phyloP scores from a whole-genome alignment of 2,797 vertebrate genomes.

The Lates japonicus region DNA sequence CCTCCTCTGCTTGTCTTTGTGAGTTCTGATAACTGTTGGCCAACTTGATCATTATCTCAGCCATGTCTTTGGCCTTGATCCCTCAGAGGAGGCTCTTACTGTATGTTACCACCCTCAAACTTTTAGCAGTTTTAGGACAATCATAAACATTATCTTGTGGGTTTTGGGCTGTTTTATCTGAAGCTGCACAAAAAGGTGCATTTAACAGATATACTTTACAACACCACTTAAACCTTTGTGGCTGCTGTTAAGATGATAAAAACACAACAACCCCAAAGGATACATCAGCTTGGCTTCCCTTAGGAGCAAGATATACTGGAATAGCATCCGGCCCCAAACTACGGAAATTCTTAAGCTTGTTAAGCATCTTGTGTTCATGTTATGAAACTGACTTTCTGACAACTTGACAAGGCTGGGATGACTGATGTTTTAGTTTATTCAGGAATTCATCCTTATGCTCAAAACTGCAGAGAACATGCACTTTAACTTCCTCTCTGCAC shows the following conservation, averaged over 20 bases:
- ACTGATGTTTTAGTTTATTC: slow-evolving; percentile 27
- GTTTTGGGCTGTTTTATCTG: background rate
- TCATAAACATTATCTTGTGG: slow-evolving; percentile 8
- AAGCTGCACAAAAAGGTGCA: background rate
- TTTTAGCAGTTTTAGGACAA: slow-evolving; percentile 28
- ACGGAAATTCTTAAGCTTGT: slow-evolving; percentile 73
- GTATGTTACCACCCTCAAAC: slow-evolving; percentile 10
- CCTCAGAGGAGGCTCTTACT: slow-evolving; percentile 14
- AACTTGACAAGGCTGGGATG: slow-evolving; percentile 9
- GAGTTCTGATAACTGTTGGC: slow-evolving; percentile 47
- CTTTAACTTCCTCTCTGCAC: background rate
- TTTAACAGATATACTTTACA: slow-evolving; percentile 31
- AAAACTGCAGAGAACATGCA: slow-evolving; percentile 10
- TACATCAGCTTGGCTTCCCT: slow-evolving; percentile 57
- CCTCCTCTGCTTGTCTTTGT: slow-evolving; percentile 36
- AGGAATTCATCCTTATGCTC: slow-evolving; percentile 20
- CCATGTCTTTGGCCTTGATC: slow-evolving; percentile 37
- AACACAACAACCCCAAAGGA: slow-evolving; percentile 48
- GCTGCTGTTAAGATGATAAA: slow-evolving; percentile 43
- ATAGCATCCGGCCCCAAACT: slow-evolving; percentile 64
- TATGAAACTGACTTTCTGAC: slow-evolving; percentile 44
- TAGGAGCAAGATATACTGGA: slow-evolving; percentile 57
- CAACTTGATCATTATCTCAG: slow-evolving; percentile 58
- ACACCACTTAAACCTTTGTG: slow-evolving; percentile 30
- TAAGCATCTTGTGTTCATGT: slow-evolving; percentile 65